phyloP scores from a whole-genome alignment of 1,140 invertebrate species.

The Drosophila kepulauana region DNA sequence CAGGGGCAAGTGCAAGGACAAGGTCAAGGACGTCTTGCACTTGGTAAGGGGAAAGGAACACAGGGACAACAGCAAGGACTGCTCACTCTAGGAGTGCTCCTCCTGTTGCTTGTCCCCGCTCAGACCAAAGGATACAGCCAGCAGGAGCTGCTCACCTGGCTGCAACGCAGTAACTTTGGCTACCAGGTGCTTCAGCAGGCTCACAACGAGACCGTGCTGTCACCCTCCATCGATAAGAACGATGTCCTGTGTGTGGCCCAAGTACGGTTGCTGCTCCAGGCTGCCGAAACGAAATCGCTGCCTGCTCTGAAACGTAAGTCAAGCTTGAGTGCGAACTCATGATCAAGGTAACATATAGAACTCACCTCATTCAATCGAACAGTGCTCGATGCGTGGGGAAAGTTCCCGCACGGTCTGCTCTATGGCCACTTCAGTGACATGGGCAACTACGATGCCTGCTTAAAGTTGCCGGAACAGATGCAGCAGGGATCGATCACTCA shows the following conservation, averaged over 20 bases:
- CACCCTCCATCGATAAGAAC: not conserved
- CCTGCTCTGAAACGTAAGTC: constrained; percentile 56
- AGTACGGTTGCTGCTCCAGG: constrained; percentile 36
- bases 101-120: not conserved
- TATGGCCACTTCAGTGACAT: constrained; percentile 75
- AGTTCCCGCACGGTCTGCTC: constrained; percentile 74
- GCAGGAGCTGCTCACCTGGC: constrained; percentile 55
- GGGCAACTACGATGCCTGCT: constrained; percentile 74
- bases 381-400: constrained; percentile 80
- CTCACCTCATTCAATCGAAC: not conserved
- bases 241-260: constrained; percentile 42
- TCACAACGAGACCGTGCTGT: constrained; percentile 1
- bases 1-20: not conserved
- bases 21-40: too few relatives aligned
- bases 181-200: constrained; percentile 64
- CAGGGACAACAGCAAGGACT: not conserved
- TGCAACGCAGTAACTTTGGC: constrained; percentile 68
- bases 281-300: constrained; percentile 37
- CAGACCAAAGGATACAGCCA: constrained; percentile 31
- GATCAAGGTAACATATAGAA: not conserved
- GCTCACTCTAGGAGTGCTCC: not conserved
- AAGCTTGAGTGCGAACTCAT: too few relatives aligned
- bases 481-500: not conserved
- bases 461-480: constrained; percentile 14
- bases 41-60: too few relatives aligned